Base-by-base conservation (phyloP, 2,113 vertebrate genomes). In the Chloropsis hardwickii region DNA sequence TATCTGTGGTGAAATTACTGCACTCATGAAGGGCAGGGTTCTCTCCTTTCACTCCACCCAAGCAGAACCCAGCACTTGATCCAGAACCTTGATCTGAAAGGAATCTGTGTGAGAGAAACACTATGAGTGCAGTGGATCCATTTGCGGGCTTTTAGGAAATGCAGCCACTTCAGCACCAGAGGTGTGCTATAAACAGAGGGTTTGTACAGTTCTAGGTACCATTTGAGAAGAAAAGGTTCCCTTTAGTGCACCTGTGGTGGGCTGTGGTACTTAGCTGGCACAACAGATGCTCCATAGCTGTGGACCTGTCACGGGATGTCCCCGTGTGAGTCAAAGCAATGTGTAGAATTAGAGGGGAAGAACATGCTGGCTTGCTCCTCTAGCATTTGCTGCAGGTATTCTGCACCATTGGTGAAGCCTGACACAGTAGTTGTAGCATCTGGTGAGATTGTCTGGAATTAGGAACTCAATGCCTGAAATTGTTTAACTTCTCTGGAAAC, bases 271-370 rank as follows among this genome's bases (percentile, higher is more conserved):
- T 28, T 33, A 22, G 33, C 8, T 0, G 0, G 61, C n/a, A 37
- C 24, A 39, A 5, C 0, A 4, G 54, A 15, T 1, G 0, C 37
- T 82, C 29, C 29, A 9, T 0, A 2, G 24, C 40, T 0, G 0
- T 27, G 37, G 24, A 21, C 16, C 7, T 82, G 33, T 66, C 56
- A 27, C 1, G 7, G 50, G 56, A 40, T 48, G 11, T 45, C 33
- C 88, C 15, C 10, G 1, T 3, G 2, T 13, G 29, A 58, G 28
- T 48, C 17, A 29, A 74, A 79, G 81, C 73, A 62, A 8, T 2
- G 3, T 16, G 7, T 27, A 42, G 56, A 84, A 40, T 79, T 84
- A n/a, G 20, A 61, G 17, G 31, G 17, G 31, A 9, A 37, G 18
- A 76, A 27, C 3, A 10, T 23, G 11, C 50, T 29, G 53, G 3